Evolutionary conservation across 2,797 vertebrate genomes (phyloP), one percentile per base, ranked within the genome.

Genomic region (Odontamblyopus lacepedii): DNA sequence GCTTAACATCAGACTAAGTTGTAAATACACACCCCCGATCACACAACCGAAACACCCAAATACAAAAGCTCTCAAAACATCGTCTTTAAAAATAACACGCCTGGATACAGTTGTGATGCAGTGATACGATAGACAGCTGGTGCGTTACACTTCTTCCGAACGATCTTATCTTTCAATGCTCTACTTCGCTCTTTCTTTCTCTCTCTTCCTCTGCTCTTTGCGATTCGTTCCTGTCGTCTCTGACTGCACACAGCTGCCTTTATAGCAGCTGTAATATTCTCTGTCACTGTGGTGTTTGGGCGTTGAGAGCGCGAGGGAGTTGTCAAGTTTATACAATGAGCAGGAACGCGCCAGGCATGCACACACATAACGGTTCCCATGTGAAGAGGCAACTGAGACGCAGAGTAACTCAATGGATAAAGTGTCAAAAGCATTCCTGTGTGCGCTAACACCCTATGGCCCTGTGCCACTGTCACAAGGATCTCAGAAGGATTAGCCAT

Each of bases 241-340:
- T 51, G 66, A 71, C 38, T 48, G 57, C 76, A 51, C 81, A 79
- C 92, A 93, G 92, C 91, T 93, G 92, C 81, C 78, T 69, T 85
- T 0, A 18, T 83, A 90, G 86, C 92, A 93, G 91, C 91, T 93
- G 92, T 82, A 87, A 71, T 72, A 72, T 75, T 86, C 73, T 38
- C 72, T 44, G 69, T 74, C 71, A 50, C 72, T 78, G 66, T 35
- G 76, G 77, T 71, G 51, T 29, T 60, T 15, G 67, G 64, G 73
- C 70, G 64, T 64, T 63, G 11, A 74, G 56, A 76, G 74, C 73
- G 74, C 71, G 29, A 78, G 67, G 71, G 76, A 83, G 74, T 59
- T 70, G 69, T 82, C 56, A 5, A 69, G 44, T 67, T 63, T 26
- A 67, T 23, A 56, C 72, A 68, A 76, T 63, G 63, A 67, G 70